Evolutionary conservation across 2,797 vertebrate species (phyloP), one percentile per base, ranked within the genome.

Genomic region (Phalanger gymnotis): DNA sequence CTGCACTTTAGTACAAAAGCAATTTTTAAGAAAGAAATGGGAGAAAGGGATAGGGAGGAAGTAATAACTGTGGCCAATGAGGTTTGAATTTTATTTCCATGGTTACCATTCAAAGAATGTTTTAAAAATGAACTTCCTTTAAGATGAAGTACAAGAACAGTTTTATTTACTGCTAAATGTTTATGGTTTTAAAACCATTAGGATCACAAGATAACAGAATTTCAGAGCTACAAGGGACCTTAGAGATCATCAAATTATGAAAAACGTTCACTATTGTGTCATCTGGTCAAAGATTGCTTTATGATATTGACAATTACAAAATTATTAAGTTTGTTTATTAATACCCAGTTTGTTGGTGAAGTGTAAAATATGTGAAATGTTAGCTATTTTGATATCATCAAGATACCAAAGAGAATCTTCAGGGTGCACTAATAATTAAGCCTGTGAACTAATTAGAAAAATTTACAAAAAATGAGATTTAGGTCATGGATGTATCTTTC

Each of bases 101-200:
- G n/a, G 66, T 11, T 97, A 93, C 66, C 3, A 90, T 66, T 1
- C 16, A 0, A 58, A 95, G 54, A 73, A 34, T 53, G 28, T 89
- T 92, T 95, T 93, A 5, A 81, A 91, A 93, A 96, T 89, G 54
- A 94, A 73, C 81, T 93, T 96, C 27, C 31, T 96, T 94, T n/a
- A 73, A 91, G n/a, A 90, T 90, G 2, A 61, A n/a, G 58, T 27
- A 12, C 3, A 12, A 92, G 53, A 94, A 57, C 0, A 53, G 90
- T 93, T 94, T 92, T 96, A 92, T 40, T 96, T 31, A 95, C 73
- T 47, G 9, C 40, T 47, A 81, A 81, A 81, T 81, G 40, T 81
- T 81, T 47, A 47, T 47, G 73, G 40, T 47, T 81, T 81, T 81
- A 47, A 81, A 81, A 40, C n/a, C 73, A 81, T 47, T 47, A 81